Base-by-base conservation (phyloP, 2,113 vertebrate species). In the Murina feae region DNA sequence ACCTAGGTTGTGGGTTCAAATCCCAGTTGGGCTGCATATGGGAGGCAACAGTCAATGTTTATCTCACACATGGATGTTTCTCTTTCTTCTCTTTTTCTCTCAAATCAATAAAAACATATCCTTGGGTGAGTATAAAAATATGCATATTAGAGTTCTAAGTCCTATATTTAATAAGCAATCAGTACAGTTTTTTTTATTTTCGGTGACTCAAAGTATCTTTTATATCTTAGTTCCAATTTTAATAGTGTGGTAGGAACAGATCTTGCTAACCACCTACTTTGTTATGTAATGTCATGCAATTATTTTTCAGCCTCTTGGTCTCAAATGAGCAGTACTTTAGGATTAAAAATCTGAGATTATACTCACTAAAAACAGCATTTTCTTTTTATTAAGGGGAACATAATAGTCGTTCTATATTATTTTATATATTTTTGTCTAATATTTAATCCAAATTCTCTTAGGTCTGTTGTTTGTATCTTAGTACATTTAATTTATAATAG, bases 201-300 rank as follows among this genome's bases (percentile, higher is more conserved):
- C 23, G 63, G 28, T 86, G 82, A 83, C 68, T 90, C 51, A 91
- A 69, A 90, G 14, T 4, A 81, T 89, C 20, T 91, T 47, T 58
- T 88, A 65, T 85, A 42, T 82, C 60, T 88, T 76, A 72, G n/a
- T 95, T 94, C 44, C 28, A 79, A 51, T 92, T 97, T 92, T 97
- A 85, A 79, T 74, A 63, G 28, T 89, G 9, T 39, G 39, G 44
- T 91, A 80, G 76, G 14, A 90, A 79, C 30, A 88, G 37, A 91
- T 95, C 49, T 94, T 97, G 39, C 60, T 60, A 91, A 18, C 72
- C 76, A 72, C 78, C 68, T 87, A 78, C 86, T 89, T 91, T 87
- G 35, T 83, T 95, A 91, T 37, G 3, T 87, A 92, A 86, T 82
- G n/a, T 66, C 35, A 37, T 72, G 6, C 12, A 53, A 37, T 30